Percentiles rank a stretch among this genome's conserved stretches.
Evolutionary conservation across 2,888 invertebrate genomes (phyloP).

Genomic region (Anarsia innoxiella): DNA sequence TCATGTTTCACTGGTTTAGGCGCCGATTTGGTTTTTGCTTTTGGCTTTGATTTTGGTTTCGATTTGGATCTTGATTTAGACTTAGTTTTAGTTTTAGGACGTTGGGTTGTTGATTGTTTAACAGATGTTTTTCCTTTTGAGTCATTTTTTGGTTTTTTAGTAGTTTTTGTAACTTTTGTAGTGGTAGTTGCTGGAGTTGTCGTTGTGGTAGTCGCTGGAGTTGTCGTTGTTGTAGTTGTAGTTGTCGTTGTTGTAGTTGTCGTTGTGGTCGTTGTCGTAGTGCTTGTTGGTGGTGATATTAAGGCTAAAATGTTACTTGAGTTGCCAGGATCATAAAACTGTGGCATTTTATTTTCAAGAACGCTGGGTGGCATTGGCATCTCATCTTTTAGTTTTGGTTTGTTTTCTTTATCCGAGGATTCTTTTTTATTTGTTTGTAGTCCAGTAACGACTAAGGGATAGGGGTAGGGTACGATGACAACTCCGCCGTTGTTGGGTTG

Average conservation of each 20-base stretch:
- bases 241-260: not conserved
- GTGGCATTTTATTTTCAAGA: too few relatives aligned
- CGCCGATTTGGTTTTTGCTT: too few relatives aligned
- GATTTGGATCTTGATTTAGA: not conserved
- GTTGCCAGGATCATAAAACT: too few relatives aligned
- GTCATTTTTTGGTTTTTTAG: not conserved
- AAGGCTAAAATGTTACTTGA: too few relatives aligned
- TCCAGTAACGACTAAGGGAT: conserved; percentile 1
- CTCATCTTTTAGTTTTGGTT: not conserved
- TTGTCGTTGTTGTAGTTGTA: not conserved
- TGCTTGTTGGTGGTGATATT: not conserved
- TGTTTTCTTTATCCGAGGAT: not conserved
- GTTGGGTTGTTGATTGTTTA: not conserved
- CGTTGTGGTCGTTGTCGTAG: not conserved
- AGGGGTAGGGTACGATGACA: not conserved
- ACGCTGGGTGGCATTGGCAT: not conserved
- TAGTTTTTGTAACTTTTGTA: not conserved
- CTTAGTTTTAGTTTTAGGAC: not conserved
- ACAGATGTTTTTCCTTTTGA: not conserved
- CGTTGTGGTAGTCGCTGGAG: not conserved
- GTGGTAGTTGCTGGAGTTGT: not conserved
- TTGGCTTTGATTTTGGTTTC: too few relatives aligned
- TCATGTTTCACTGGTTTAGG: too few relatives aligned
- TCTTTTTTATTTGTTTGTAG: too few relatives aligned
- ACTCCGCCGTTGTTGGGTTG: not conserved